phyloP scores from a whole-genome alignment of 1,140 invertebrate species.

The Solenopsis invicta region DNA sequence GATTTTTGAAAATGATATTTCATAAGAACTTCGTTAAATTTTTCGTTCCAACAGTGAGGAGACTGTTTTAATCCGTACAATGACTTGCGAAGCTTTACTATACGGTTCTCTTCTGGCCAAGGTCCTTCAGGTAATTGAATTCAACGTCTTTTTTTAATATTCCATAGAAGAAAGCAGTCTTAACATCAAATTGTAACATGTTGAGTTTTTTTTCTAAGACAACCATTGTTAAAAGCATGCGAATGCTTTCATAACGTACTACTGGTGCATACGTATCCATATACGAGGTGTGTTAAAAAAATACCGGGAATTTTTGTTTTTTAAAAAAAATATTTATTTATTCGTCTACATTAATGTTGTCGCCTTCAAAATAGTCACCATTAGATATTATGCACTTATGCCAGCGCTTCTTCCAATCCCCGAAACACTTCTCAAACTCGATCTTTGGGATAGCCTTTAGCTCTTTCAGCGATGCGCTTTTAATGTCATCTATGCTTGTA shows the following conservation, averaged over 20 bases:
- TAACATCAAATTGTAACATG: constrained; percentile 58
- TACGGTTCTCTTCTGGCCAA: background rate
- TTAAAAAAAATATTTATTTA: no score
- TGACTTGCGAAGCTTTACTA: background rate
- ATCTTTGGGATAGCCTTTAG: no score
- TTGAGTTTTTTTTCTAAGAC: constrained; percentile 19
- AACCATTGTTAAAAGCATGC: constrained; percentile 39
- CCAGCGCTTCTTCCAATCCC: no score
- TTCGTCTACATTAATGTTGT: no score
- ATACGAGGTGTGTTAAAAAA: no score
- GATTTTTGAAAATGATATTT: background rate
- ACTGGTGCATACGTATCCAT: constrained; percentile 50
- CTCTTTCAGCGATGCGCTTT: no score
- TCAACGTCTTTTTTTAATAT: background rate
- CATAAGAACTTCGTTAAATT: background rate
- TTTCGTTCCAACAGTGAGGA: background rate
- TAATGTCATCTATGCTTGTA: no score
- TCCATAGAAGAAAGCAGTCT: constrained; percentile 57
- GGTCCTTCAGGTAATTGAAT: background rate
- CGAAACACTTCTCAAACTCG: no score
- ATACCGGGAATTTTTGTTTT: no score
- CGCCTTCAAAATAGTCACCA: no score
- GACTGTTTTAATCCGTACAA: background rate
- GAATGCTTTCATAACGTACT: constrained; percentile 51
- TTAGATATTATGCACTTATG: no score